Evolutionary conservation across 1,140 invertebrate genomes (phyloP), one percentile per base, ranked within the genome.

Genomic region (Cheumatopsyche charites): DNA sequence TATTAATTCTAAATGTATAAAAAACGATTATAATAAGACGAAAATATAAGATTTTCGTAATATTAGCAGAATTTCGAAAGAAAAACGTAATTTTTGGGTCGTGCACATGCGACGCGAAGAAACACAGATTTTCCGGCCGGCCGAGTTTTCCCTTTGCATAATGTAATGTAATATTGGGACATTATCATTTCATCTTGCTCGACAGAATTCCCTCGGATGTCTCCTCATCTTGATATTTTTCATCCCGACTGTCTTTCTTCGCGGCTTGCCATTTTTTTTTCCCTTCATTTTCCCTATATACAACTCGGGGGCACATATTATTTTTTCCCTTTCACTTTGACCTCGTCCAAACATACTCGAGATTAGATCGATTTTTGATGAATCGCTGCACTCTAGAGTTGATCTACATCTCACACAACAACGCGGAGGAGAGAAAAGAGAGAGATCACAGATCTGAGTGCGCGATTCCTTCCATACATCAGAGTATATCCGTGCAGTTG

Each of bases 161-260:
- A 62, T 62, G 26, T 62, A 62, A 62, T 62, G 58, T 62, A 62
- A 65, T 65, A 65, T 65, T 65, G 62, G 62, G 41, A 65, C 62
- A 65, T 65, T 65, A 65, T 65, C 62, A 65, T 65, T 65, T 65
- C 62, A 65, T 65, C 62, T 65, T 65, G 26, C 62, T 65, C 62
- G 62, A 29, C 62, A 29, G 26, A 62, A 62, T 62, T 25, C 15
- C 15, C 58, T 36, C 23, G 58, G 58, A 62, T 36, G 23, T 62
- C 58, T 36, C 23, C n/a, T n/a, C n/a, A 15, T 36, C 23, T 3
- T 36, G 29, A 29, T 62, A 65, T 65, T 65, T 65, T 65, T 45
- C 62, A 65, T 65, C 29, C 41, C 62, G 29, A 19, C 29, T 36
- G 29, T 36, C 29, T 36, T 36, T 9, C 25, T 62, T 62, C 26